phyloP scores from a whole-genome alignment of 1,140 invertebrate genomes.

The Galendromus occidentalis region DNA sequence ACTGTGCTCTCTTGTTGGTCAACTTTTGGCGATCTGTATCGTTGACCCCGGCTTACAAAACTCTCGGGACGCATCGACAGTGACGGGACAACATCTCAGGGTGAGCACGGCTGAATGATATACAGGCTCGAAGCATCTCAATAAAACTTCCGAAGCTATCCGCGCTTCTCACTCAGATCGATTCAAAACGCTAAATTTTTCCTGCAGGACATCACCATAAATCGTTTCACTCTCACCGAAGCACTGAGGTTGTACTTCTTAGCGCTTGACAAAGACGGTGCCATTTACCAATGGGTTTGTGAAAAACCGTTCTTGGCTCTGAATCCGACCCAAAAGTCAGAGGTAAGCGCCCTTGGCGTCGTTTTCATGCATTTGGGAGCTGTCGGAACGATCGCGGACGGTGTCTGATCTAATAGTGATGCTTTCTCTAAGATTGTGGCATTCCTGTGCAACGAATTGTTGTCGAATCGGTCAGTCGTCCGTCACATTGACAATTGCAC shows the following conservation, averaged over 20 bases:
- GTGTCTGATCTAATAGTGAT: neutral
- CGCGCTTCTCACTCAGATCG: neutral
- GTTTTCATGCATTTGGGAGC: neutral
- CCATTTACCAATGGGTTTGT: slow-evolving; percentile 42
- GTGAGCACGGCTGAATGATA: neutral
- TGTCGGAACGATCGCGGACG: no score
- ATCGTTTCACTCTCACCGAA: slow-evolving; percentile 72
- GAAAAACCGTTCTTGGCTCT: slow-evolving; percentile 54
- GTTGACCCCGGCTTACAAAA: slow-evolving; percentile 74
- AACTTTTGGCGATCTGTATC: slow-evolving; percentile 72
- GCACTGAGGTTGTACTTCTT: slow-evolving; percentile 73
- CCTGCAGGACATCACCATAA: slow-evolving; percentile 71
- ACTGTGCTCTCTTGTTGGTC: slow-evolving; percentile 62
- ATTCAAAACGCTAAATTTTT: slow-evolving; percentile 23
- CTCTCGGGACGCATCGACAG: slow-evolving; percentile 18
- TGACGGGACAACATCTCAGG: slow-evolving; percentile 10
- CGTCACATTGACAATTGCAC: slow-evolving; percentile 34
- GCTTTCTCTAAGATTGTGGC: slow-evolving; percentile 40
- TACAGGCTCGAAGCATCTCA: neutral
- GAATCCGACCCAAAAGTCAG: slow-evolving; percentile 61
- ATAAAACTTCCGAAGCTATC: neutral
- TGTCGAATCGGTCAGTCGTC: slow-evolving; percentile 71
- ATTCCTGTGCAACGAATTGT: slow-evolving; percentile 76
- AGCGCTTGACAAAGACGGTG: slow-evolving; percentile 30
- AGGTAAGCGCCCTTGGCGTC: slow-evolving; percentile 21